A percentile compares a stretch with the other conserved stretches of the same genome.
phyloP scores from a whole-genome alignment of 1,140 invertebrate genomes.

The Euschistus heros region DNA sequence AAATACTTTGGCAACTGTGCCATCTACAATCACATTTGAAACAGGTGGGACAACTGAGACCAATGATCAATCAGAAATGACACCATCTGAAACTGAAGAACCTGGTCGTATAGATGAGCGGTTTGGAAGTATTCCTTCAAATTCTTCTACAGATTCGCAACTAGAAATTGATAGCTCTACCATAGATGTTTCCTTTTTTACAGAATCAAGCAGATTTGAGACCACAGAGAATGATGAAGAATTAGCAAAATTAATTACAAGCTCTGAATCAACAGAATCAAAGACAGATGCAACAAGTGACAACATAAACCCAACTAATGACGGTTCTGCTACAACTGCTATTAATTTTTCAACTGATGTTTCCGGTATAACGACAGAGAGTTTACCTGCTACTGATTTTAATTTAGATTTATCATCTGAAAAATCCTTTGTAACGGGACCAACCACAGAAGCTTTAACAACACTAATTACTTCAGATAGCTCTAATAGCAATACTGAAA shows the following conservation, averaged over 20 bases:
- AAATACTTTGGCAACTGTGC: neutral
- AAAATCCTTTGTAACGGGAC: neutral
- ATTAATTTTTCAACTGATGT: neutral
- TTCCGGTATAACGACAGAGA: neutral
- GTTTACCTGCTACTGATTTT: neutral
- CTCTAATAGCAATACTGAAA: neutral
- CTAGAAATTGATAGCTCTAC: no score
- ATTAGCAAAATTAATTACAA: no score
- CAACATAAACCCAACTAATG: no score
- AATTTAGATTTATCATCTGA: neutral
- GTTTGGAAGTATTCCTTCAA: neutral
- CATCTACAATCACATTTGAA: conserved; percentile 22
- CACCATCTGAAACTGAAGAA: conserved; percentile 5
- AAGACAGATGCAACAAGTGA: no score
- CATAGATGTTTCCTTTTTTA: no score
- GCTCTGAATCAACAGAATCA: no score
- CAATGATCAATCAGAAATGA: neutral
- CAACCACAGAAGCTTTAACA: conserved; percentile 1
- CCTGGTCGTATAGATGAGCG: neutral
- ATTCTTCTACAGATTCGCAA: no score
- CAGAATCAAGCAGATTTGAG: no score
- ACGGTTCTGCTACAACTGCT: neutral
- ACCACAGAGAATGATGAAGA: no score
- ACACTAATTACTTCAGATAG: neutral
- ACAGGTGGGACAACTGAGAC: conserved; percentile 11